phyloP scores from a whole-genome alignment of 2,113 vertebrate genomes.

The Lontra canadensis region DNA sequence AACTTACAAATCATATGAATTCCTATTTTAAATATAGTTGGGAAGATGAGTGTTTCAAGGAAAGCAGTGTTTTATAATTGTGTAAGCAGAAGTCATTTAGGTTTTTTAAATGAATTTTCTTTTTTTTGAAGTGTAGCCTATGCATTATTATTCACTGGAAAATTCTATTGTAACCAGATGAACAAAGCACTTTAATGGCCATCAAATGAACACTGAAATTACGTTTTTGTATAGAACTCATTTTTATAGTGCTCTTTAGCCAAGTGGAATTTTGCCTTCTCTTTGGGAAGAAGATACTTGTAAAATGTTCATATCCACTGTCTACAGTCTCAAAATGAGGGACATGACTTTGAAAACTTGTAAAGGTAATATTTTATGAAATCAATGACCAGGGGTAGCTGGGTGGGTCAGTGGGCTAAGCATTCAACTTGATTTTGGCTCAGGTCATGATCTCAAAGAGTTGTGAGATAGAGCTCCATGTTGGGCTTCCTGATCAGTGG shows the following conservation, averaged over 20 bases:
- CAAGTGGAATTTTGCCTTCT: slow-evolving; percentile 44
- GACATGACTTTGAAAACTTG: slow-evolving; percentile 8
- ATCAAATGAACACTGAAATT: slow-evolving; percentile 50
- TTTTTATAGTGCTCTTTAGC: slow-evolving; percentile 47
- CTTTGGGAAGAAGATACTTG: slow-evolving; percentile 53
- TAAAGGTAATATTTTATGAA: background rate
- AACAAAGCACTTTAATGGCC: slow-evolving; percentile 4
- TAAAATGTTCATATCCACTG: slow-evolving; percentile 31
- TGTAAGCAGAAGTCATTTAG: slow-evolving; percentile 14
- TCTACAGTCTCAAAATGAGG: slow-evolving; percentile 15
- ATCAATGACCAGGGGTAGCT: background rate
- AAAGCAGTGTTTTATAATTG: slow-evolving; percentile 39
- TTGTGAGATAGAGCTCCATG: background rate
- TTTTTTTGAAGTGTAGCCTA: background rate
- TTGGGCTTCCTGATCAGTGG: background rate
- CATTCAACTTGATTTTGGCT: background rate
- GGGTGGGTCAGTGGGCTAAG: background rate
- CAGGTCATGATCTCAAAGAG: background rate
- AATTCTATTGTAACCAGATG: slow-evolving; percentile 14
- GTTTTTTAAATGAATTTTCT: background rate
- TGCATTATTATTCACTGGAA: slow-evolving; percentile 44
- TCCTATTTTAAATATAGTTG: slow-evolving; percentile 41
- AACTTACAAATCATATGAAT: slow-evolving; percentile 35
- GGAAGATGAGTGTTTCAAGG: slow-evolving; percentile 13
- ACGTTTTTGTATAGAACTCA: slow-evolving; percentile 24